phyloP scores from a whole-genome alignment of 35 echinoderm and acorn worm species.

The Ophioderma brevispina region DNA sequence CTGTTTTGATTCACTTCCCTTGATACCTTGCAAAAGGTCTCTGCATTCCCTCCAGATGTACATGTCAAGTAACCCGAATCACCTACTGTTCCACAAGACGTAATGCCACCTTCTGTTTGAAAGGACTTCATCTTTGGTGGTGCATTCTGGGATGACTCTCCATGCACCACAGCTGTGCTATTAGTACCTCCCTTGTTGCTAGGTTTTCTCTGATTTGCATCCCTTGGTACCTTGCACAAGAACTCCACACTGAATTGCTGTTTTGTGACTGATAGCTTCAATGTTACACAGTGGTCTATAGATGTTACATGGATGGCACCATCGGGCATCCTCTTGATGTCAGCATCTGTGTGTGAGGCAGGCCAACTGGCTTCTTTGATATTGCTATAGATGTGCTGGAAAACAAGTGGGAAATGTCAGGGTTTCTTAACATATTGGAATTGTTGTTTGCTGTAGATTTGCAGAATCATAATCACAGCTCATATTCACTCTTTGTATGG shows the following conservation, averaged over 20 bases:
- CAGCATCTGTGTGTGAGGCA: not conserved
- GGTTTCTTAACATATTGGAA: too few relatives aligned
- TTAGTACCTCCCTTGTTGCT: not conserved
- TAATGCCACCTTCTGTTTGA: too few relatives aligned
- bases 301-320: constrained; percentile 14
- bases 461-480: too few relatives aligned
- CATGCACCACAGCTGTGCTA: not conserved
- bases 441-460: too few relatives aligned
- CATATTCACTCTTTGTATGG: too few relatives aligned
- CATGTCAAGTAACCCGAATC: too few relatives aligned
- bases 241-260: constrained; percentile 37
- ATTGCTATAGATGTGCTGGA: constrained; percentile 27
- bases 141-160: not conserved
- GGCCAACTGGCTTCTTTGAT: constrained; percentile 22
- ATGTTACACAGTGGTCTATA: constrained; percentile 11
- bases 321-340: constrained; percentile 4
- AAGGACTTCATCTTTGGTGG: not conserved
- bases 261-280: not conserved
- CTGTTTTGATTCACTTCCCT: not conserved
- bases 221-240: constrained; percentile 25
- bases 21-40: not conserved
- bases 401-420: not conserved
- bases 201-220: not conserved
- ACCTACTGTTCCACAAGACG: not conserved
- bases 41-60: too few relatives aligned